Percentiles rank a stretch among this genome's conserved stretches.
These are phyloP conservation scores for Philereme transversata DNA, from an alignment of 2,888 invertebrate species.

Conservation along the genomic window DNA sequence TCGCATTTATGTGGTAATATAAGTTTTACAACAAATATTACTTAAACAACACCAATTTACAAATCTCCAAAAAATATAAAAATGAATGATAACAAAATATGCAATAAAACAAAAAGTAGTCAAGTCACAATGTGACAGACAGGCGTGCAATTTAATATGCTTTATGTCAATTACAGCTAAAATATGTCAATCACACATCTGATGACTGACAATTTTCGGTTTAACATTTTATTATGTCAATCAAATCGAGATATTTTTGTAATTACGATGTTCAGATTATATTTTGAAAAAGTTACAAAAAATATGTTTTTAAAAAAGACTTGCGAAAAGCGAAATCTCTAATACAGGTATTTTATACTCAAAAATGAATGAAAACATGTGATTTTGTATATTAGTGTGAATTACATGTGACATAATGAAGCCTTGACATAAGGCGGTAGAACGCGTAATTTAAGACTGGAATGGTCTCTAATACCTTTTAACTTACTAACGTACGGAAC, in stretches of 20 bases:
- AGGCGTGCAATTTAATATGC: slow-evolving; percentile 63
- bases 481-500: slow-evolving; percentile 39
- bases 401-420: no score
- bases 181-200: slow-evolving; percentile 70
- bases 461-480: no score
- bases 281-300: not conserved
- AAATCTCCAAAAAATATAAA: not conserved
- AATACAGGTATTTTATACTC: no score
- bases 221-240: slow-evolving; percentile 46
- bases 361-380: no score
- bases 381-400: no score
- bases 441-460: no score
- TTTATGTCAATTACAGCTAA: slow-evolving; percentile 71
- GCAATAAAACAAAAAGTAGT: slow-evolving; percentile 17
- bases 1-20: no score
- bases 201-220: slow-evolving; percentile 50
- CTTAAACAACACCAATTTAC: no score
- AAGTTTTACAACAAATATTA: no score
- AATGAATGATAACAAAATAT: no score
- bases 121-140: slow-evolving; percentile 26
- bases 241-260: slow-evolving; percentile 24
- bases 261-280: slow-evolving; percentile 20
- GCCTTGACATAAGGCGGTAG: no score
- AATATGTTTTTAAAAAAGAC: not conserved
- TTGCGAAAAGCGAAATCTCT: no score